A percentile compares a stretch with the other conserved stretches of the same genome.
These are phyloP conservation scores for Epinephelus malabaricus DNA, from an alignment of 2,797 vertebrate species.

Conservation along the genomic window DNA sequence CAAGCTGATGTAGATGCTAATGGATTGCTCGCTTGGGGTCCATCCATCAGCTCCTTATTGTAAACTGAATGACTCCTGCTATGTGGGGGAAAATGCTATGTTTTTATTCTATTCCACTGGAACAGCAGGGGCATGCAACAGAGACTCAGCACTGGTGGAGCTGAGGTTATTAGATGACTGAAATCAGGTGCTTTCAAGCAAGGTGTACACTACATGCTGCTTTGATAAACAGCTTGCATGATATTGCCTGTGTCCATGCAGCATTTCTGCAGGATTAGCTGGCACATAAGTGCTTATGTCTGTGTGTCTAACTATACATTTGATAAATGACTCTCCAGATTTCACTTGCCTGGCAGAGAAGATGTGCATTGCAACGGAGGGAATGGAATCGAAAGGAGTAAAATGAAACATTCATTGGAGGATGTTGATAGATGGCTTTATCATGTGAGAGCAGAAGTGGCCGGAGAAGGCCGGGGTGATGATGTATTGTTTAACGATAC, in stretches of 20 bases:
- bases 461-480: conserved; percentile 77
- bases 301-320: conserved; percentile 58
- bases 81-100: conserved; percentile 40
- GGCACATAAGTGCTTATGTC: conserved; percentile 46
- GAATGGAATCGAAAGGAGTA: conserved; percentile 71
- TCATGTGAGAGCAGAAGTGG: conserved; percentile 77
- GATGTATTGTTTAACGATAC: conserved; percentile 84
- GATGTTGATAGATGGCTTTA: conserved; percentile 83
- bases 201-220: background rate
- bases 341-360: conserved; percentile 60
- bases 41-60: conserved; percentile 74
- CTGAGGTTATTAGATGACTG: conserved; percentile 24
- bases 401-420: conserved; percentile 79
- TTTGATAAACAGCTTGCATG: conserved; percentile 52
- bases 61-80: conserved; percentile 63
- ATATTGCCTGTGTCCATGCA: conserved; percentile 28
- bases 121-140: conserved; percentile 33
- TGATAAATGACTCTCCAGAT: conserved; percentile 70
- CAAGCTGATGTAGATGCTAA: conserved; percentile 66
- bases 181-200: conserved; percentile 27
- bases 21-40: conserved; percentile 67
- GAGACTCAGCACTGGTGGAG: conserved; percentile 15
- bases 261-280: conserved; percentile 65
- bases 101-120: conserved; percentile 59
- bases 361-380: conserved; percentile 63